A percentile compares a stretch with the other conserved stretches of the same genome.
Conservation (phyloP, 2,113 vertebrate species). For the Silurus meridionalis region DNA sequence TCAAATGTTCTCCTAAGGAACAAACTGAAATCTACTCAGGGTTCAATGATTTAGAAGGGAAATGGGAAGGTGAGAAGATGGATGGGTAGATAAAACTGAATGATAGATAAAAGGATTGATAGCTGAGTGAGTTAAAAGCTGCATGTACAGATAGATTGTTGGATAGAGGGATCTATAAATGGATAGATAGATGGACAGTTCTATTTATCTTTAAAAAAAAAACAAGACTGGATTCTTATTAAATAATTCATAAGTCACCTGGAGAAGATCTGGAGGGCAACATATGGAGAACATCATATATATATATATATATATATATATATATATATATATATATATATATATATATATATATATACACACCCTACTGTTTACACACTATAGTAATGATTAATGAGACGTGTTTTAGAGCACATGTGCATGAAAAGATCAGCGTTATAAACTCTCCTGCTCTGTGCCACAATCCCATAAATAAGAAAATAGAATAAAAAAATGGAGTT, state of each 20-base stretch:
- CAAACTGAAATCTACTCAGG: not conserved
- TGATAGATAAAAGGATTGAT: not conserved
- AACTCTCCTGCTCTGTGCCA: not conserved
- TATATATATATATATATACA: no score
- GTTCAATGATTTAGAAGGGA: not conserved
- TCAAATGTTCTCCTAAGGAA: not conserved
- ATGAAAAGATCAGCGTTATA: not conserved
- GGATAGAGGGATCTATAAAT: not conserved
- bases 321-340: no score
- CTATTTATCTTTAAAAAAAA: conserved; percentile 12
- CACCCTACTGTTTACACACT: no score
- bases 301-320: no score
- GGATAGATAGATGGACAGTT: not conserved
- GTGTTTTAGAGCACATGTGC: not conserved
- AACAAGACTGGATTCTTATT: not conserved
- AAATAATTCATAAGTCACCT: conserved; percentile 3
- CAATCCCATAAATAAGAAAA: not conserved
- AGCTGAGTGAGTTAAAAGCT: not conserved
- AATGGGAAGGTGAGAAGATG: not conserved
- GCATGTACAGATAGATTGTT: not conserved
- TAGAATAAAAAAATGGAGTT: not conserved
- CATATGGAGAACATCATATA: no score
- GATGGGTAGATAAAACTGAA: not conserved
- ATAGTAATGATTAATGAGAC: conserved; percentile 27
- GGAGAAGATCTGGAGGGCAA: no score